Evolutionary conservation across 92 coral and sea anemone species (phyloP).

Genomic region (Ricordea florida): DNA sequence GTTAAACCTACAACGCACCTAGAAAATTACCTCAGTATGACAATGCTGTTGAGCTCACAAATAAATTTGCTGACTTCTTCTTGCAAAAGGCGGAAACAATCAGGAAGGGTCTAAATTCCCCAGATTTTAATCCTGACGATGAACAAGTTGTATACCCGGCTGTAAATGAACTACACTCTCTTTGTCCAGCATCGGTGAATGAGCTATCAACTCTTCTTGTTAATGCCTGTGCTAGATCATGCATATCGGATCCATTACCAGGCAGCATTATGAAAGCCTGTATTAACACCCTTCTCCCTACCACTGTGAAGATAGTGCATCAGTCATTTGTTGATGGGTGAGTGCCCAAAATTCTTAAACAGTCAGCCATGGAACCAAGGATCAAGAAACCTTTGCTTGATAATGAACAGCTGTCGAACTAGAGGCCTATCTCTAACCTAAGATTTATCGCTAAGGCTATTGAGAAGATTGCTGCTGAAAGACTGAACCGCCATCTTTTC

Average conservation of each 20-base stretch:
- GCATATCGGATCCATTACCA: constrained; percentile 30
- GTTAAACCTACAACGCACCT: constrained; percentile 8
- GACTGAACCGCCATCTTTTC: constrained; percentile 17
- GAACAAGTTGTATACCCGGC: not conserved
- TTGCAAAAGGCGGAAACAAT: not conserved
- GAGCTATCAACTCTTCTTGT: not conserved
- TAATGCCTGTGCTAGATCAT: constrained; percentile 15
- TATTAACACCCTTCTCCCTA: constrained; percentile 27
- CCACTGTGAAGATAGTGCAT: constrained; percentile 25
- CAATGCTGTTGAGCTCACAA: constrained; percentile 14
- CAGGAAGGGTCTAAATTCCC: constrained; percentile 2
- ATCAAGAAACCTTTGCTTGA: constrained; percentile 35
- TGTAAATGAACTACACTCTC: not conserved
- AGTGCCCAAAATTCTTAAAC: constrained; percentile 22
- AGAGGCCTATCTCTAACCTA: constrained; percentile 43
- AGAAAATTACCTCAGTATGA: not conserved
- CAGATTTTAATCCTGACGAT: not conserved
- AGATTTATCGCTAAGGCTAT: constrained; percentile 45
- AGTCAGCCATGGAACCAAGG: constrained; percentile 7
- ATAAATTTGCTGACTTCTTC: constrained; percentile 17
- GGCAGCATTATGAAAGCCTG: constrained; percentile 38
- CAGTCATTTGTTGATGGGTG: constrained; percentile 36
- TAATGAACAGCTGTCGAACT: constrained; percentile 25
- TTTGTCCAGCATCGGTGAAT: not conserved
- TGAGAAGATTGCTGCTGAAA: constrained; percentile 37